phyloP scores from a whole-genome alignment of 1,140 invertebrate genomes.

The Panagrolaimus sp. region DNA sequence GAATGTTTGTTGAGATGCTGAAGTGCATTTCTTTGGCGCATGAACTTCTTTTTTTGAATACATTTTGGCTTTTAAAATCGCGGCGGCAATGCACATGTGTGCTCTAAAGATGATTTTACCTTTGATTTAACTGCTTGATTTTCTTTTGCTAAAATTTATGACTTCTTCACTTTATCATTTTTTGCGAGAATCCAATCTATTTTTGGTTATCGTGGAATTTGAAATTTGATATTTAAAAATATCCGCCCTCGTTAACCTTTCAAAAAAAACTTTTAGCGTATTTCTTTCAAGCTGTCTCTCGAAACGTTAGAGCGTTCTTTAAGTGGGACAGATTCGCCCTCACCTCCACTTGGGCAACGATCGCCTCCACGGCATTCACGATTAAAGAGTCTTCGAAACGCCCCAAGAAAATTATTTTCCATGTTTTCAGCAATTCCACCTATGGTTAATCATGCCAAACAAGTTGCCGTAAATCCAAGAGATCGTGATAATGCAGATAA shows the following conservation, averaged over 20 bases:
- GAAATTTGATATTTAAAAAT: slow-evolving; percentile 34
- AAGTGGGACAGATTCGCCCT: slow-evolving; percentile 75
- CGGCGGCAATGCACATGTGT: too few species aligned
- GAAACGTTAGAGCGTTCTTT: slow-evolving; percentile 74
- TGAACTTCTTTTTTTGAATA: slow-evolving; percentile 1
- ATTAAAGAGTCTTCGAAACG: slow-evolving; percentile 59
- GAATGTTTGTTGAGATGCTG: slow-evolving; percentile 16
- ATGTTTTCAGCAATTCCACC: slow-evolving; percentile 73
- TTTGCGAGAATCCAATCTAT: too few species aligned
- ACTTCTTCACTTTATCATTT: too few species aligned
- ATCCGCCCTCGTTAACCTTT: slow-evolving; percentile 71
- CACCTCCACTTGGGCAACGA: slow-evolving; percentile 74
- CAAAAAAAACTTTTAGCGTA: slow-evolving; percentile 73
- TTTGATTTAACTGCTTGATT: too few species aligned
- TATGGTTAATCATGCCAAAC: slow-evolving; percentile 90
- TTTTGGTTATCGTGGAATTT: too few species aligned
- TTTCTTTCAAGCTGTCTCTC: slow-evolving; percentile 70
- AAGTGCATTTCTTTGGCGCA: slow-evolving; percentile 15
- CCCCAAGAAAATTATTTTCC: background rate
- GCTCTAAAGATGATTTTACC: too few species aligned
- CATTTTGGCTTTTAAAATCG: too few species aligned
- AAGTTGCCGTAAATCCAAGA: slow-evolving; percentile 79
- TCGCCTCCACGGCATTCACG: slow-evolving; percentile 67
- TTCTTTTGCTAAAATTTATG: too few species aligned
- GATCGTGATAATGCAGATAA: slow-evolving; percentile 72